Conservation (phyloP, 2,113 vertebrate species). For the Apus apus region DNA sequence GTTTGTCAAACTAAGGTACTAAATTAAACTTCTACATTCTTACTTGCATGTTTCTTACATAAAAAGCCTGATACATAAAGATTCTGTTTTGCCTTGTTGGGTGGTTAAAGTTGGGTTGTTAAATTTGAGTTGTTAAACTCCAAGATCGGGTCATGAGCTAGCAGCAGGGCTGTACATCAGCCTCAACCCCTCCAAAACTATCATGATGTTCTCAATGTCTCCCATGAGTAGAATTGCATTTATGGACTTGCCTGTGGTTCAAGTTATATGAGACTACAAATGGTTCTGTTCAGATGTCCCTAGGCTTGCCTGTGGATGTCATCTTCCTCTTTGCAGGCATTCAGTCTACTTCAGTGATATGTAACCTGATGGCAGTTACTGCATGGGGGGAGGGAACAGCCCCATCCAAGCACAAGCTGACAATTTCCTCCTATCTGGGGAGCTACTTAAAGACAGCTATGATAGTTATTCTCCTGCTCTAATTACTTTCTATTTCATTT, state of each 20-base stretch:
- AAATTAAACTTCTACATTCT: neutral
- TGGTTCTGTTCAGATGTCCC: neutral
- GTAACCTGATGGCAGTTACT: neutral
- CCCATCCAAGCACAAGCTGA: neutral
- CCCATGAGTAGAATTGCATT: neutral
- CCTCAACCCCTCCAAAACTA: neutral
- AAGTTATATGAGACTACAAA: neutral
- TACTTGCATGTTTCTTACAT: neutral
- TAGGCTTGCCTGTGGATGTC: neutral
- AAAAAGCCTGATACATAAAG: neutral
- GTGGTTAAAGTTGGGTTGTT: neutral
- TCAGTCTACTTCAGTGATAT: neutral
- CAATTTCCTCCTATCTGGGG: neutral
- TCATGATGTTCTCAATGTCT: neutral
- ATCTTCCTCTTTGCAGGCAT: neutral
- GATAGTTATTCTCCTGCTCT: neutral
- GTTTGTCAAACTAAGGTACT: neutral
- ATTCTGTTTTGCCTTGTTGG: neutral
- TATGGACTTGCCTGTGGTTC: neutral
- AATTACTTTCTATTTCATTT: neutral
- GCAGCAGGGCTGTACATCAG: neutral
- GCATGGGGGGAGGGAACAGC: neutral
- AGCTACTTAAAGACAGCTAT: neutral
- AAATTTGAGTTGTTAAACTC: neutral
- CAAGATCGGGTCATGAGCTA: neutral